A percentile compares a stretch with the other conserved stretches of the same genome.
These are phyloP conservation scores for Lamellibrachia satsuma DNA, from an alignment of 2,888 invertebrate genomes.

Conservation along the genomic window DNA sequence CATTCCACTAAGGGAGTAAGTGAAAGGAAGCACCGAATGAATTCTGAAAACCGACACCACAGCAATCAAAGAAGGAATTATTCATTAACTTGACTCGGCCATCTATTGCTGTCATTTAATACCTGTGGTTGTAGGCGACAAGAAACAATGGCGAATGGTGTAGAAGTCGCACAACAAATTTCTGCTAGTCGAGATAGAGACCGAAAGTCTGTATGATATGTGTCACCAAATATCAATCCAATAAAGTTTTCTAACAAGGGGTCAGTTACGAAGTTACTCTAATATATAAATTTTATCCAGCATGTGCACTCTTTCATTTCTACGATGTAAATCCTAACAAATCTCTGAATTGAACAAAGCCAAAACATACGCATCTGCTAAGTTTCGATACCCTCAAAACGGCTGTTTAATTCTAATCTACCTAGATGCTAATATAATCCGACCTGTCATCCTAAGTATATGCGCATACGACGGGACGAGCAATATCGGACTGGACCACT, in stretches of 20 bases:
- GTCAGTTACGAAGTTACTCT: neutral
- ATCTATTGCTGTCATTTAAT: slow-evolving; percentile 3
- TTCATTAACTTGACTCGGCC: slow-evolving; percentile 13
- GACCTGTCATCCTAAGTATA: no score
- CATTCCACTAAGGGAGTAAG: slow-evolving; percentile 9
- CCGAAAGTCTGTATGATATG: neutral
- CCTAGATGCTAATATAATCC: no score
- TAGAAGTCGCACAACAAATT: neutral
- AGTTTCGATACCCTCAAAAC: no score
- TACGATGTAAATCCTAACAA: no score
- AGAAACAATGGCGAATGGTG: slow-evolving; percentile 6
- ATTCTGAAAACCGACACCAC: slow-evolving; percentile 3
- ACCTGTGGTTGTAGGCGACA: neutral
- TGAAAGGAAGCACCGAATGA: slow-evolving; percentile 5
- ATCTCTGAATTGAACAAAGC: no score
- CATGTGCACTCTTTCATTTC: neutral
- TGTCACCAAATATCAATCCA: neutral
- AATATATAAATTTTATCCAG: neutral
- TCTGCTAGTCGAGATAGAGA: neutral
- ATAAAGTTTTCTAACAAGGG: neutral
- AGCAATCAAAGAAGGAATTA: slow-evolving; percentile 17
- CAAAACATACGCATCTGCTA: no score
- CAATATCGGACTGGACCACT: neutral
- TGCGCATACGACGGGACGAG: no score
- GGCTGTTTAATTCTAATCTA: no score